Evolutionary conservation across 2,888 invertebrate species (phyloP).

Genomic region (Himalopsyche anomala): DNA sequence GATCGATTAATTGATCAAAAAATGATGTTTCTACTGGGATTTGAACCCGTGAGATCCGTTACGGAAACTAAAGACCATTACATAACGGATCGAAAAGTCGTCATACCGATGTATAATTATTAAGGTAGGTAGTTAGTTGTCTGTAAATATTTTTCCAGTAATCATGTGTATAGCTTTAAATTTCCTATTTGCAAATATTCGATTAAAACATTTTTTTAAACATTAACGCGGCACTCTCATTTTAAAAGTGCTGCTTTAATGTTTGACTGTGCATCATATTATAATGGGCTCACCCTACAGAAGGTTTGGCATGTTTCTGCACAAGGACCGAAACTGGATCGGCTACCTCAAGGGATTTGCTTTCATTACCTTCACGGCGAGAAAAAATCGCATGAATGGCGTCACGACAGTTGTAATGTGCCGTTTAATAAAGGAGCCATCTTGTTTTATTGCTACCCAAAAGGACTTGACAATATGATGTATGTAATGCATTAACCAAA

Average conservation of each 20-base stretch:
- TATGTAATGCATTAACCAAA: slow-evolving; percentile 56
- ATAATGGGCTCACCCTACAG: slow-evolving; percentile 35
- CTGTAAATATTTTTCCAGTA: no score
- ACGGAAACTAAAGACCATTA: no score
- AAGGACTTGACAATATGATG: slow-evolving; percentile 46
- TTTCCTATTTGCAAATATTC: no score
- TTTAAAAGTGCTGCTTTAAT: not conserved
- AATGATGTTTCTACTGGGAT: no score
- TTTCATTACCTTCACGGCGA: slow-evolving; percentile 43
- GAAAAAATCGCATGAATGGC: slow-evolving; percentile 50
- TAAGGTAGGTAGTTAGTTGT: no score
- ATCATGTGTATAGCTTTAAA: no score
- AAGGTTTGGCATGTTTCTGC: slow-evolving; percentile 47
- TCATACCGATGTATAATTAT: no score
- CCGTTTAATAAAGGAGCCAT: slow-evolving; percentile 55
- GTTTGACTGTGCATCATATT: not conserved
- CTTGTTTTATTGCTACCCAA: slow-evolving; percentile 57
- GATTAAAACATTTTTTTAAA: not conserved
- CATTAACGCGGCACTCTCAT: not conserved
- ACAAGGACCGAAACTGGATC: slow-evolving; percentile 54
- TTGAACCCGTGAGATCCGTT: no score
- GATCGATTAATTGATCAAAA: no score
- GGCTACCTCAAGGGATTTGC: slow-evolving; percentile 44
- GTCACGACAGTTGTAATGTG: slow-evolving; percentile 49
- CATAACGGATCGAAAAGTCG: no score